Evolutionary conservation across 2,888 invertebrate species (phyloP).

Genomic region (Resseliella maxima): DNA sequence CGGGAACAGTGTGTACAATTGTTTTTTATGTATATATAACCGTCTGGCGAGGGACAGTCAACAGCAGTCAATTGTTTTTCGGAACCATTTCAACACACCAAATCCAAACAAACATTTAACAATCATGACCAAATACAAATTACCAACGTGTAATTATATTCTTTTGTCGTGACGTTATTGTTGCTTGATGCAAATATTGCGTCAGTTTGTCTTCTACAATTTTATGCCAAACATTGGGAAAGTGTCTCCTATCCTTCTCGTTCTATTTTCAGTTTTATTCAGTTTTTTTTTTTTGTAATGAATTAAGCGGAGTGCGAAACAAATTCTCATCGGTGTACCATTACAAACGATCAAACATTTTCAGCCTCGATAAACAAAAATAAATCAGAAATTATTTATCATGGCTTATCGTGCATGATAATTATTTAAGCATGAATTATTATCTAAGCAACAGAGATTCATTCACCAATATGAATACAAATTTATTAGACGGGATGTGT

Average conservation of each 20-base stretch:
- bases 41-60: background rate
- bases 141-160: constrained; percentile 17
- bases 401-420: background rate
- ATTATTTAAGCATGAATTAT: background rate
- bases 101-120: constrained; percentile 10
- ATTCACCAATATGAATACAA: too few relatives aligned
- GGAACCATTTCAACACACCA: background rate
- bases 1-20: background rate
- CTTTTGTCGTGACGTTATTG: background rate
- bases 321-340: too few relatives aligned
- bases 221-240: background rate
- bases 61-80: constrained; percentile 29
- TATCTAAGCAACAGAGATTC: too few relatives aligned
- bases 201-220: background rate
- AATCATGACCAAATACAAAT: constrained; percentile 31
- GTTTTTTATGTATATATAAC: background rate
- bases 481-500: too few relatives aligned
- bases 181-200: background rate
- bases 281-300: too few relatives aligned
- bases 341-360: constrained; percentile 35
- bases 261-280: too few relatives aligned
- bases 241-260: background rate
- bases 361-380: constrained; percentile 49
- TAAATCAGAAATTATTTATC: background rate
- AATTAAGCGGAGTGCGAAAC: too few relatives aligned